phyloP scores from a whole-genome alignment of 2,888 invertebrate genomes.

The Dasysyrphus tricinctus region DNA sequence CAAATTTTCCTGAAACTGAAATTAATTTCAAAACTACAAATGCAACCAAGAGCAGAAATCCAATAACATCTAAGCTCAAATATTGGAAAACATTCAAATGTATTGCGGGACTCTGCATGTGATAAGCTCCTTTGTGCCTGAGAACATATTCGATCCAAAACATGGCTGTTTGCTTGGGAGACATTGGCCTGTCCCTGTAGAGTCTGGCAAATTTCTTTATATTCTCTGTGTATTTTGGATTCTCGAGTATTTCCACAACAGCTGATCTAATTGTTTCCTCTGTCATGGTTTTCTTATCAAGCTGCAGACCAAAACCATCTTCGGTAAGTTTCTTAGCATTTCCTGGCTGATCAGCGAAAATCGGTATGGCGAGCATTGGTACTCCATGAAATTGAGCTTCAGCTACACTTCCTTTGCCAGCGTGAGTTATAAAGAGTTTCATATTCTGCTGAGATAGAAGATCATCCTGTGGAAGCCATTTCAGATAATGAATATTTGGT shows the following conservation, averaged over 20 bases:
- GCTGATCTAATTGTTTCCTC: slow-evolving; percentile 35
- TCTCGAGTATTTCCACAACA: slow-evolving; percentile 68
- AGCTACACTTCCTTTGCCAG: slow-evolving; percentile 88
- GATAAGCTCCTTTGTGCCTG: slow-evolving; percentile 85
- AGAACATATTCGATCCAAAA: slow-evolving; percentile 86
- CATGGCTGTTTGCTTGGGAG: slow-evolving; percentile 84
- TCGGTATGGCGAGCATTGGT: slow-evolving; percentile 89
- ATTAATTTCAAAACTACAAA: slow-evolving; percentile 60
- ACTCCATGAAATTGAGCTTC: slow-evolving; percentile 91
- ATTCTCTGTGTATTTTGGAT: slow-evolving; percentile 76
- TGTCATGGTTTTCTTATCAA: slow-evolving; percentile 46
- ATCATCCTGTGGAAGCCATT: slow-evolving; percentile 86
- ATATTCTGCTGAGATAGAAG: slow-evolving; percentile 89
- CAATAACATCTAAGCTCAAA: slow-evolving; percentile 84
- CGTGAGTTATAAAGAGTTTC: slow-evolving; percentile 80
- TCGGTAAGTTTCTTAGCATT: slow-evolving; percentile 89
- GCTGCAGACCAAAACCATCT: slow-evolving; percentile 83
- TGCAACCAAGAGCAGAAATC: slow-evolving; percentile 73
- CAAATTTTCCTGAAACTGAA: neutral
- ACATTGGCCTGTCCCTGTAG: slow-evolving; percentile 84
- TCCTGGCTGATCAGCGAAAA: slow-evolving; percentile 90
- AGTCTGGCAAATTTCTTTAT: slow-evolving; percentile 82
- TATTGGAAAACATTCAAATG: slow-evolving; percentile 83
- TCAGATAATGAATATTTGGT: slow-evolving; percentile 79
- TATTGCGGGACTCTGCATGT: slow-evolving; percentile 84